Percentiles rank a stretch among this genome's conserved stretches.
Conservation (phyloP, 2,113 vertebrate species). For the Nothocercus nigrocapillus region DNA sequence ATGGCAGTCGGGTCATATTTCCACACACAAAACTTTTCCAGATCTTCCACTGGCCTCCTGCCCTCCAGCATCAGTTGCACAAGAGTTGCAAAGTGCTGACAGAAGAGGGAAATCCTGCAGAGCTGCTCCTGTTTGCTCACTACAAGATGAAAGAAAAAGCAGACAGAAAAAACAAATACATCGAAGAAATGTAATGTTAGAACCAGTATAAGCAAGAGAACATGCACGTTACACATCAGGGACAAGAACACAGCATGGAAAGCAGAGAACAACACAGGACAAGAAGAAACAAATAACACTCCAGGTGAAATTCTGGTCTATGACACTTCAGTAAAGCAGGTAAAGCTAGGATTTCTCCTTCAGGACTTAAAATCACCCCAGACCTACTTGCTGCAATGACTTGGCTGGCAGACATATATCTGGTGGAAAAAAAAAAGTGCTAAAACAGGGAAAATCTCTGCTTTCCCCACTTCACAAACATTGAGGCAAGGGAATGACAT, state of each 20-base stretch:
- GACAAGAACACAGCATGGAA: neutral
- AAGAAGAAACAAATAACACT: neutral
- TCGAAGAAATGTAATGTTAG: neutral
- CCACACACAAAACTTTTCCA: neutral
- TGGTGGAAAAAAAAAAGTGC: fast-evolving
- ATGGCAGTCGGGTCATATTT: neutral
- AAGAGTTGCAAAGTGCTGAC: neutral
- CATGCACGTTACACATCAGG: neutral
- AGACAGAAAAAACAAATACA: neutral
- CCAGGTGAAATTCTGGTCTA: neutral
- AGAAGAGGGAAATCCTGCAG: neutral
- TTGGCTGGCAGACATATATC: neutral
- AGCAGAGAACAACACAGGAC: neutral
- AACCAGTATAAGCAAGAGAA: neutral
- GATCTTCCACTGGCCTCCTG: neutral
- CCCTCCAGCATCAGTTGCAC: neutral
- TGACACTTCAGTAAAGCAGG: neutral
- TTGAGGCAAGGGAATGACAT: neutral
- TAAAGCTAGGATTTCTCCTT: neutral
- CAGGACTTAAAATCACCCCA: neutral
- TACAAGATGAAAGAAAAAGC: neutral
- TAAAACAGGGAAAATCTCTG: neutral
- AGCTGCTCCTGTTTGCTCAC: neutral
- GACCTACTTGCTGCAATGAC: neutral
- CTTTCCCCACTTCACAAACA: neutral